phyloP scores from a whole-genome alignment of 2,888 invertebrate species.

The Drosophila prostipennis region DNA sequence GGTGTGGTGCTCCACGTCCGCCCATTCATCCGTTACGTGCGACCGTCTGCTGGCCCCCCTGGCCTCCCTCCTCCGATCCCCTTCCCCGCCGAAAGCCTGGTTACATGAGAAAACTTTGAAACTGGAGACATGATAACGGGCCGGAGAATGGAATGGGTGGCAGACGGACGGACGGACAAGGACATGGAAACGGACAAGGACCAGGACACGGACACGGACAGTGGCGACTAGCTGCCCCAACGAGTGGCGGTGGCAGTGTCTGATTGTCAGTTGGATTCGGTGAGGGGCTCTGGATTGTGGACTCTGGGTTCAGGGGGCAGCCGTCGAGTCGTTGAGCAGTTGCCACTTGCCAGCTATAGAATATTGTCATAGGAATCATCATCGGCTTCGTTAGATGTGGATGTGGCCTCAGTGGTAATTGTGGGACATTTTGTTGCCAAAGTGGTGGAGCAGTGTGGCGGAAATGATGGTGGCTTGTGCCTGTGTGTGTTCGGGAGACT shows the following conservation, averaged over 20 bases:
- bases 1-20: slow-evolving; percentile 65
- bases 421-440: slow-evolving; percentile 83
- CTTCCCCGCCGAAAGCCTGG: slow-evolving; percentile 41
- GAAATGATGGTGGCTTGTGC: slow-evolving; percentile 35
- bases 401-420: slow-evolving; percentile 83
- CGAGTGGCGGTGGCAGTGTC: slow-evolving; percentile 77
- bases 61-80: slow-evolving; percentile 13
- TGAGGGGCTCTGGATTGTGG: not conserved
- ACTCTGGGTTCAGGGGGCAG: not conserved
- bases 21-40: slow-evolving; percentile 70
- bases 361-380: slow-evolving; percentile 83
- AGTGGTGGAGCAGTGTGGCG: slow-evolving; percentile 53
- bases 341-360: slow-evolving; percentile 79
- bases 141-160: slow-evolving; percentile 49
- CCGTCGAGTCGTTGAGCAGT: slow-evolving; percentile 18
- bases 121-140: slow-evolving; percentile 77
- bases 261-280: slow-evolving; percentile 74
- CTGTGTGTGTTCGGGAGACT: slow-evolving; percentile 40
- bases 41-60: slow-evolving; percentile 40
- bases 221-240: slow-evolving; percentile 53
- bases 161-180: slow-evolving; percentile 8
- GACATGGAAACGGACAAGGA: slow-evolving; percentile 36
- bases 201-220: slow-evolving; percentile 53
- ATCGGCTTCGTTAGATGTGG: slow-evolving; percentile 82
- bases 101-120: slow-evolving; percentile 80